Conservation (phyloP, 2,797 vertebrate genomes). For the Cercopithecus mitis region DNA sequence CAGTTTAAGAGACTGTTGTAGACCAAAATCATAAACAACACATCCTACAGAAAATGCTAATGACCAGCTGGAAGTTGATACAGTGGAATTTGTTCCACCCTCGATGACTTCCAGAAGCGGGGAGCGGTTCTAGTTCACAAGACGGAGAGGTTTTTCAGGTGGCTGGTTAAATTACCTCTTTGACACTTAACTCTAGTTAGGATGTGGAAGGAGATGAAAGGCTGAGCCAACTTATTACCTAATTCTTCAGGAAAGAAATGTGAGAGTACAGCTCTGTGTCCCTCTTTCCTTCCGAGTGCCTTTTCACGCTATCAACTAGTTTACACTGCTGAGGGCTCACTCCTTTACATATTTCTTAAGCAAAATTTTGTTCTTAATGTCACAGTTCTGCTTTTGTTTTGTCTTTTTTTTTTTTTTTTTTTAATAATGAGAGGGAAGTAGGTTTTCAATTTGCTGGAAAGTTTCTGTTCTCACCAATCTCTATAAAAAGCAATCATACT, state of each 20-base stretch:
- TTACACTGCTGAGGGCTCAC: neutral
- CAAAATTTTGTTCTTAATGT: neutral
- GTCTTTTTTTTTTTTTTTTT: neutral
- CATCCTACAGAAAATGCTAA: neutral
- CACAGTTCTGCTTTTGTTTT: neutral
- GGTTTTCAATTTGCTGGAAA: neutral
- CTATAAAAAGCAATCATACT: neutral
- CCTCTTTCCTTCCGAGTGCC: neutral
- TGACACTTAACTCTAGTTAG: constrained; percentile 21
- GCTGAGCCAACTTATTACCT: neutral
- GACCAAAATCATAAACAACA: neutral
- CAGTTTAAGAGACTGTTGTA: neutral
- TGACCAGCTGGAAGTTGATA: constrained; percentile 1
- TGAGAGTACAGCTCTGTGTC: neutral
- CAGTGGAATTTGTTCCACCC: constrained; percentile 23
- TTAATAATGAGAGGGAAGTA: neutral
- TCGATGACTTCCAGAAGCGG: neutral
- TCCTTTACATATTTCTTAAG: neutral
- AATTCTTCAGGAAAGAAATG: constrained; percentile 52
- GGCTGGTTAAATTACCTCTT: constrained; percentile 47
- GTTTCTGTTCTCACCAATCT: neutral
- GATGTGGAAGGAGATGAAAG: neutral
- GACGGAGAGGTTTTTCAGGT: constrained; percentile 5
- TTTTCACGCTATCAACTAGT: neutral
- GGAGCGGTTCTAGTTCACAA: neutral